Percentiles rank a stretch among this genome's conserved stretches.
Evolutionary conservation across 2,113 vertebrate genomes (phyloP).

Genomic region (Pleuronectes platessa): DNA sequence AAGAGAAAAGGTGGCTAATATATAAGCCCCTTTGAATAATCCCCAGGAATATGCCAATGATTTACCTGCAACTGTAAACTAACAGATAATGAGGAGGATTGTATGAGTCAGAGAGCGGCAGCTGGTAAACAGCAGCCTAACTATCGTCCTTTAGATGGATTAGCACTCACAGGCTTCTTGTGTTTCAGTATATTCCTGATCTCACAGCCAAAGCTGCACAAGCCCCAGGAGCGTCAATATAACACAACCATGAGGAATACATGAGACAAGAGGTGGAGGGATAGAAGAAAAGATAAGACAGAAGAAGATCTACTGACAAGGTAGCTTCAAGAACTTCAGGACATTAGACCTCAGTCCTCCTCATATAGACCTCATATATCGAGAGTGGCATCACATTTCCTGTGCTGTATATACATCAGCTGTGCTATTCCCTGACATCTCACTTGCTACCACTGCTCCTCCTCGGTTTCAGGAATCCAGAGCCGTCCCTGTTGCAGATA

Average conservation of each 20-base stretch:
- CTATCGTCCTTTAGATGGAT: constrained; percentile 8
- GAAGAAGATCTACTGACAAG: background rate
- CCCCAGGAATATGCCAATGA: background rate
- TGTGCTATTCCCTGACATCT: constrained; percentile 19
- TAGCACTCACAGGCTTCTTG: background rate
- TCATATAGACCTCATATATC: background rate
- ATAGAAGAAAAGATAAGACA: background rate
- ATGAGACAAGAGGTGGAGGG: constrained; percentile 2
- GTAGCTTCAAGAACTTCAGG: background rate
- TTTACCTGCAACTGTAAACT: background rate
- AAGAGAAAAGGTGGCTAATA: background rate
- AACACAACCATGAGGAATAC: background rate
- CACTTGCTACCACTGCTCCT: constrained; percentile 3
- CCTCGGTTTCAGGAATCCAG: constrained; percentile 23
- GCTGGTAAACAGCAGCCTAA: constrained; percentile 12
- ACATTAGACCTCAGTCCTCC: constrained; percentile 5
- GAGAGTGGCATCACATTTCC: constrained; percentile 17
- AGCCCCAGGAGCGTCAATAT: constrained; percentile 17
- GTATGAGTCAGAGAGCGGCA: background rate
- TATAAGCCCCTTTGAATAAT: background rate
- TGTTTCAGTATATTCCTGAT: constrained; percentile 21
- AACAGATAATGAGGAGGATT: background rate
- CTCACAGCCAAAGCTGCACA: background rate
- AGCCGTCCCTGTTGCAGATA: constrained; percentile 11
- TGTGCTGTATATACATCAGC: background rate